Conservation (phyloP, 2,797 vertebrate species). For the Pangasius krempfi region DNA sequence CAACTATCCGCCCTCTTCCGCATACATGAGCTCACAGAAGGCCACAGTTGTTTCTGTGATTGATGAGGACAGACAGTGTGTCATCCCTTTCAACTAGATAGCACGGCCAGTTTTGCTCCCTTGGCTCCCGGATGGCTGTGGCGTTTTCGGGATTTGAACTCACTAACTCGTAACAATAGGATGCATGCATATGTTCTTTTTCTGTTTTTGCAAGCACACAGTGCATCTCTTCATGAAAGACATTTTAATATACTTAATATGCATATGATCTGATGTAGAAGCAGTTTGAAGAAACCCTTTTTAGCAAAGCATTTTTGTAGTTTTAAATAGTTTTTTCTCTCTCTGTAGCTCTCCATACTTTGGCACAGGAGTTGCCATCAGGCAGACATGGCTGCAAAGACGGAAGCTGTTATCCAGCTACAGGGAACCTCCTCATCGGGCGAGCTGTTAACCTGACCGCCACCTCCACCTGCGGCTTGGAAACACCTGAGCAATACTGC, state of each 20-base stretch:
- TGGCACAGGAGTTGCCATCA: conserved; percentile 75
- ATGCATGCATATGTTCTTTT: not conserved
- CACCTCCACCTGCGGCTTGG: conserved; percentile 82
- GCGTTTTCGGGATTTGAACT: not conserved
- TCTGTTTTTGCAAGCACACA: not conserved
- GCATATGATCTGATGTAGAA: not conserved
- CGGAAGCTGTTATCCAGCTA: conserved; percentile 84
- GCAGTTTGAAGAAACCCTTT: not conserved
- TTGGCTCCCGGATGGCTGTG: not conserved
- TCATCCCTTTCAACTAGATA: not conserved
- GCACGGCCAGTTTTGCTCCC: not conserved
- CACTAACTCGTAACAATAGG: not conserved
- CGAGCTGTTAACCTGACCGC: conserved; percentile 72
- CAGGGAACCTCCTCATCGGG: conserved; percentile 87
- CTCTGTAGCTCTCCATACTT: conserved; percentile 58
- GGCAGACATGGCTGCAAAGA: conserved; percentile 75
- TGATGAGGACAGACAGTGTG: not conserved
- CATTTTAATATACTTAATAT: not conserved
- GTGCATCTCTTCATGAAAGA: not conserved
- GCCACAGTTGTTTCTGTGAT: not conserved
- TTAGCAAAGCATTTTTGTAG: not conserved
- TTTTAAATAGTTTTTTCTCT: conserved; percentile 17
- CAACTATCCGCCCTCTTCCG: not conserved
- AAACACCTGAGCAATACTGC: conserved; percentile 77
- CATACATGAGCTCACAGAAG: not conserved